Base-by-base conservation (phyloP, 2,888 invertebrate genomes). In the Drosophila gaucha region DNA sequence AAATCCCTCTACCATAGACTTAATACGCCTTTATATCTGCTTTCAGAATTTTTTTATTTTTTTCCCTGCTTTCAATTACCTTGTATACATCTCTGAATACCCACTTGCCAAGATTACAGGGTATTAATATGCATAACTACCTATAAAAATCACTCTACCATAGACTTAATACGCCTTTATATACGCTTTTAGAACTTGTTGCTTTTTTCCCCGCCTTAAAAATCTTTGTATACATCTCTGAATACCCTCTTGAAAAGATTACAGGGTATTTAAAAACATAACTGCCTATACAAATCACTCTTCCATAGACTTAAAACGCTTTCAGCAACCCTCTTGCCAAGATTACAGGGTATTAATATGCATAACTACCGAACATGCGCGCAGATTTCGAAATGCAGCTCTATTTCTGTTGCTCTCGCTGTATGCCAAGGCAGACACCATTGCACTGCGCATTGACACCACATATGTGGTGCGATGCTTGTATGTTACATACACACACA, bases 371-470 rank as follows among this genome's bases (percentile, higher is more conserved):
- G 14, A 36, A 49, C 47, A 55, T 58, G 14, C 54, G 49, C 33
- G 36, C 74, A 52, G 64, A 58, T 72, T 74, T 63, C 50, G 35
- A 47, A 47, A 51, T 50, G 18, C 58, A 52, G 58, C 56, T 56
- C 28, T 46, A 62, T 77, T 66, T 63, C 35, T 49, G 62, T 58
- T 46, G 16, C 33, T 52, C 55, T 56, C 41, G 18, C 63, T 68
- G 52, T 41, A 26, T 58, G 55, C 24, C 76, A 24, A 47, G 38
- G 46, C 65, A 65, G 65, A 73, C 71, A 57, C 59, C 62, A 74
- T 50, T 74, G 57, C n/a, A n/a, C 50, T 30, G 69, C 35, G 39
- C 52, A 75, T 73, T 65, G 73, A 55, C 67, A 62, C 39, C 36
- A 38, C 44, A 50, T 43, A 54, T 31, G n/a, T 31, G n/a, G n/a